Conservation (phyloP, 2,113 vertebrate genomes). For the Chunga burmeisteri region DNA sequence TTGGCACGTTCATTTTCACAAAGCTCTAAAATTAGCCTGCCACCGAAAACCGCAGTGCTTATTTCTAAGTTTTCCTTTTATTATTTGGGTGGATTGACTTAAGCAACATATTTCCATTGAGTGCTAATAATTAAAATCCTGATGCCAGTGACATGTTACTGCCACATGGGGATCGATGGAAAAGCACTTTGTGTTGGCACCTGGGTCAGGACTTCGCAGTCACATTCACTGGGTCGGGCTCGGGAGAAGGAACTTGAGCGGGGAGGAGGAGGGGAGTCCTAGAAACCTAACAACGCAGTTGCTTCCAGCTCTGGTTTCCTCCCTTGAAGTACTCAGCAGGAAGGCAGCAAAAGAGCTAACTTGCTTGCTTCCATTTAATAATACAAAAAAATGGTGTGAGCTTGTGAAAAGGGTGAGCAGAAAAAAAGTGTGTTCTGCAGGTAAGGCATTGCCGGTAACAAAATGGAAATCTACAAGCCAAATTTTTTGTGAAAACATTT, state of each 20-base stretch:
- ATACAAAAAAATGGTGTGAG: background rate
- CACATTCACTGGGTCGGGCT: background rate
- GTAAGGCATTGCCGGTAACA: background rate
- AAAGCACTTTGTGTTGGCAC: background rate
- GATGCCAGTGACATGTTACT: background rate
- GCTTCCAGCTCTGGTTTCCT: background rate
- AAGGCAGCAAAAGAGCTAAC: background rate
- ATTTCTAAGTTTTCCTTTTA: background rate
- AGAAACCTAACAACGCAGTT: background rate
- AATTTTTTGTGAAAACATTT: constrained; percentile 58
- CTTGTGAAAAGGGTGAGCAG: background rate
- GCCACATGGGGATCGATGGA: background rate
- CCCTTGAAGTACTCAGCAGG: background rate
- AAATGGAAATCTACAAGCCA: constrained; percentile 41
- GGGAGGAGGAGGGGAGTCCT: background rate
- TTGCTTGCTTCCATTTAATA: background rate
- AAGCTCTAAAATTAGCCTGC: constrained; percentile 7
- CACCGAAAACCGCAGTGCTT: background rate
- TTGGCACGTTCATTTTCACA: background rate
- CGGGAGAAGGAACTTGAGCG: background rate
- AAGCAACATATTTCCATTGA: background rate
- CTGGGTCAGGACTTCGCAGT: background rate
- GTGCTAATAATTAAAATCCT: background rate
- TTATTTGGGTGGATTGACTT: background rate
- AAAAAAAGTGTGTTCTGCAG: background rate